Evolutionary conservation across 2,888 invertebrate species (phyloP).

Genomic region (Matsumyia berberina): DNA sequence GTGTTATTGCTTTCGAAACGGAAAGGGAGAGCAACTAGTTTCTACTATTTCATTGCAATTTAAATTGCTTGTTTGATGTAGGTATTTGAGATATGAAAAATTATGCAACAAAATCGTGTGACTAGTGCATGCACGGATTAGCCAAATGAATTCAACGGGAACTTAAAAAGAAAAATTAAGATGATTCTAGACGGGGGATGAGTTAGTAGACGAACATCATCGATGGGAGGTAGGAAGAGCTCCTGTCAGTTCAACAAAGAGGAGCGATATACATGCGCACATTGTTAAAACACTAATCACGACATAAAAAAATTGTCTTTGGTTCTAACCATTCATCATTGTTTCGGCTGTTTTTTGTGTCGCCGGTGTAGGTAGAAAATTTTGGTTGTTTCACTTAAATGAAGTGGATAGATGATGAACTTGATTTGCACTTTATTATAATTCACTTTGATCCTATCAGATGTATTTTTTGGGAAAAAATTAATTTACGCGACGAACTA

Average conservation of each 20-base stretch:
- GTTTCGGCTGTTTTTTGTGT: background rate
- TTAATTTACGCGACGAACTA: background rate
- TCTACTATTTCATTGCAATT: background rate
- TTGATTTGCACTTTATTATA: background rate
- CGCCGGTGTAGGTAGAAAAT: background rate
- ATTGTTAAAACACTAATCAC: background rate
- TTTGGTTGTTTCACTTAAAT: background rate
- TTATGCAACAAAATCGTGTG: constrained; percentile 18
- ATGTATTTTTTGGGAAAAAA: background rate
- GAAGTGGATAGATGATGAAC: background rate
- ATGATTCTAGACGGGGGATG: background rate
- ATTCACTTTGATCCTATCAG: background rate
- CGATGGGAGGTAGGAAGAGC: background rate
- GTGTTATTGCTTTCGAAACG: background rate
- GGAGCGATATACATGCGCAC: constrained; percentile 44
- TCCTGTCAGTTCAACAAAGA: background rate
- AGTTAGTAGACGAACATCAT: background rate
- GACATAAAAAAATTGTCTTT: background rate
- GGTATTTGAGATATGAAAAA: background rate
- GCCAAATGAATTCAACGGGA: background rate
- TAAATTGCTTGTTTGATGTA: background rate
- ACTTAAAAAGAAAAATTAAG: background rate
- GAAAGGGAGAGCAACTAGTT: constrained; percentile 11
- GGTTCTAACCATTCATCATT: constrained; percentile 58
- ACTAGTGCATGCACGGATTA: background rate